phyloP scores from a whole-genome alignment of 2,888 invertebrate genomes.

The Amphipoea oculea region DNA sequence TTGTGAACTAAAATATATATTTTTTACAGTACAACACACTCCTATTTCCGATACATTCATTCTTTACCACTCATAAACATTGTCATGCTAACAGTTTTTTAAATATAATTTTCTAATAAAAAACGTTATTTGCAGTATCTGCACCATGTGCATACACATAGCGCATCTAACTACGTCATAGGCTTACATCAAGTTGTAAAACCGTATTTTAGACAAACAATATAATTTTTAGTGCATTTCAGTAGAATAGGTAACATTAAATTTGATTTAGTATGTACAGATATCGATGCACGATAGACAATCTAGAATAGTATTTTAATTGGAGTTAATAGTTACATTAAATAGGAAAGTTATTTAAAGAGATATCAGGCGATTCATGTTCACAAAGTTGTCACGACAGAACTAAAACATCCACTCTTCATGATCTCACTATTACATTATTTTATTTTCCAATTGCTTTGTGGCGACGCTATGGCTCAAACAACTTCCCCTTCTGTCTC shows the following conservation, averaged over 20 bases:
- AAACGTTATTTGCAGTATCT: slow-evolving; percentile 58
- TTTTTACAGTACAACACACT: slow-evolving; percentile 74
- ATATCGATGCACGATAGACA: slow-evolving; percentile 80
- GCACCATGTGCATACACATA: slow-evolving; percentile 74
- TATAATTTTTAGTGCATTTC: slow-evolving; percentile 78
- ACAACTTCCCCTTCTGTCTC: slow-evolving; percentile 74
- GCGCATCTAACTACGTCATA: slow-evolving; percentile 61
- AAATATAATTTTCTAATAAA: slow-evolving; percentile 55
- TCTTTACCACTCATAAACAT: slow-evolving; percentile 72
- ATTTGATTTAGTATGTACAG: slow-evolving; percentile 71
- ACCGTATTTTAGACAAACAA: slow-evolving; percentile 63
- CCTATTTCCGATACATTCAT: slow-evolving; percentile 77
- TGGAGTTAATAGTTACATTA: slow-evolving; percentile 62
- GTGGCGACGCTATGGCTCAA: slow-evolving; percentile 89
- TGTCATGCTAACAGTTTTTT: slow-evolving; percentile 72
- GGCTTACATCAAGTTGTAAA: slow-evolving; percentile 61
- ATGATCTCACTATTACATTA: slow-evolving; percentile 82
- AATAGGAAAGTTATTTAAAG: slow-evolving; percentile 52
- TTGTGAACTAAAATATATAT: slow-evolving; percentile 64
- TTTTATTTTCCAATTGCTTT: slow-evolving; percentile 88
- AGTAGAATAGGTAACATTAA: slow-evolving; percentile 76
- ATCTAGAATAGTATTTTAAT: slow-evolving; percentile 69
- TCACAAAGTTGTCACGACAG: slow-evolving; percentile 73
- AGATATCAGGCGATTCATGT: slow-evolving; percentile 71
- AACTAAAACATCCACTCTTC: slow-evolving; percentile 77